Conservation (phyloP, 92 coral and sea anemone species). For the Epizoanthus illoricatus region DNA sequence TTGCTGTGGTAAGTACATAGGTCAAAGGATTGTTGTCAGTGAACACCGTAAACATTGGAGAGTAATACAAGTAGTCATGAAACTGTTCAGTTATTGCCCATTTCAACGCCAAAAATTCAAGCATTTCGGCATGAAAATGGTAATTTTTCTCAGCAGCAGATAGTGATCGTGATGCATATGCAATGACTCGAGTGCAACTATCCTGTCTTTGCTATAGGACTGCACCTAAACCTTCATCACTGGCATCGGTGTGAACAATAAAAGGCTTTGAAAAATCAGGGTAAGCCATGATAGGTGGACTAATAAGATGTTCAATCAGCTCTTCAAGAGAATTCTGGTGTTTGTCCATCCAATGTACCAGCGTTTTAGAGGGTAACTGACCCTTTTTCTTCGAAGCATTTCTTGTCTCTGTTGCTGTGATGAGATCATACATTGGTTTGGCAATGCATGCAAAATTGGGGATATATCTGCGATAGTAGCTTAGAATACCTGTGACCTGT, state of each 20-base stretch:
- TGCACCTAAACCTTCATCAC: constrained; percentile 12
- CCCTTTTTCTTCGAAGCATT: no score
- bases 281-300: no score
- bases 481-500: no score
- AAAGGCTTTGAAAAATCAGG: background rate
- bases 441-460: no score
- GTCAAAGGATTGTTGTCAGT: background rate
- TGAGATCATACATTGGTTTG: no score
- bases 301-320: no score
- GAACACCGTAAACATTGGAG: background rate
- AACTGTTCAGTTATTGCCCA: constrained; percentile 19
- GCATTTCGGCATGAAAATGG: constrained; percentile 9
- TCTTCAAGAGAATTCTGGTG: no score
- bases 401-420: no score
- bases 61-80: constrained; percentile 7
- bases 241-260: constrained; percentile 13
- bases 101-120: constrained; percentile 16
- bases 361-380: no score
- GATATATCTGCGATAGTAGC: no score
- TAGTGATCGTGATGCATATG: constrained; percentile 15
- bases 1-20: constrained; percentile 1
- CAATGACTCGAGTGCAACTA: constrained; percentile 1
- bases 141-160: constrained; percentile 13
- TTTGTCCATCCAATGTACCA: no score
- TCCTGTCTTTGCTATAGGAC: constrained; percentile 22